These are phyloP conservation scores for Neotoma lepida DNA, from an alignment of 2,113 vertebrate species.

Conservation along the genomic window DNA sequence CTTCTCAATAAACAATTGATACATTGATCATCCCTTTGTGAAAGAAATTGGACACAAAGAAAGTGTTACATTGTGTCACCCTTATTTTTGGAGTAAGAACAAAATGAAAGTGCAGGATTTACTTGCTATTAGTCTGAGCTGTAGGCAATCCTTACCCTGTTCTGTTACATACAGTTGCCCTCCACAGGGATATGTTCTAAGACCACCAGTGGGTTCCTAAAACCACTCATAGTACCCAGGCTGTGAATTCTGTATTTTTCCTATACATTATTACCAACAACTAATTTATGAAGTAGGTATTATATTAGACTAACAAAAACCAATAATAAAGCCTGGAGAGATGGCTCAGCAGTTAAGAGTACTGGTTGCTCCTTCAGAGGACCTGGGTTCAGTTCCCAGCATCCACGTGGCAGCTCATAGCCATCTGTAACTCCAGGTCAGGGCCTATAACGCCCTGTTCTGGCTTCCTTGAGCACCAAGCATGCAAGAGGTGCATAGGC, in stretches of 20 bases:
- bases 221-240: background rate
- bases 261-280: background rate
- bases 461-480: background rate
- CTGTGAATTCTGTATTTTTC: background rate
- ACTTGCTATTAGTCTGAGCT: background rate
- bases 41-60: background rate
- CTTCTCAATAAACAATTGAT: background rate
- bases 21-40: background rate
- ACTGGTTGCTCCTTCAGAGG: background rate
- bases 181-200: background rate
- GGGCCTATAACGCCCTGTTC: background rate
- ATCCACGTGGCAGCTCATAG: background rate
- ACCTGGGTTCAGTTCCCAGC: background rate
- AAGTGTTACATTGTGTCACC: background rate
- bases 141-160: background rate
- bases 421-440: background rate
- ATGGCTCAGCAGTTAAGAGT: background rate
- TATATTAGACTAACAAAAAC: background rate
- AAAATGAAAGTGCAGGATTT: background rate
- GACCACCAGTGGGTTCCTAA: background rate
- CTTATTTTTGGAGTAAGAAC: background rate
- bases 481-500: background rate
- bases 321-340: background rate
- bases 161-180: background rate
- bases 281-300: background rate